Conservation (phyloP, 2,888 invertebrate genomes). For the Hipparchia semele region DNA sequence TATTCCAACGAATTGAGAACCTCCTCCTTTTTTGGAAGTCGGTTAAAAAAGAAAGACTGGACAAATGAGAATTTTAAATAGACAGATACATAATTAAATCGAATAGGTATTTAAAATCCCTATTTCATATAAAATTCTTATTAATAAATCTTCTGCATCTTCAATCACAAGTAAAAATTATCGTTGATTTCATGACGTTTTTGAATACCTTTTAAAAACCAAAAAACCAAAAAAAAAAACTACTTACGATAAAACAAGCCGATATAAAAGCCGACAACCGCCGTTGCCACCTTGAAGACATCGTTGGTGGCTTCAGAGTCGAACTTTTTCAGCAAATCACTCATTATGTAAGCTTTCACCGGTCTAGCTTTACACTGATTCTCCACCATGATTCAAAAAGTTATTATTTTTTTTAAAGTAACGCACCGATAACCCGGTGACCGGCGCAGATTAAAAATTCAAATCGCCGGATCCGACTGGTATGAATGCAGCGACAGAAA, state of each 20-base stretch:
- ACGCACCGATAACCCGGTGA: conserved; percentile 72
- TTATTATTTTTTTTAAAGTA: conserved; percentile 45
- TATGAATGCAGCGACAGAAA: background rate
- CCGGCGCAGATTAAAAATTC: conserved; percentile 49
- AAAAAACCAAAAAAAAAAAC: conserved; percentile 24
- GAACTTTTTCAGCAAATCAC: conserved; percentile 73
- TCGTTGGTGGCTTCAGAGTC: conserved; percentile 68
- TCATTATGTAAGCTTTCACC: conserved; percentile 76
- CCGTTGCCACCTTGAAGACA: conserved; percentile 64
- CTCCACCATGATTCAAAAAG: conserved; percentile 61
- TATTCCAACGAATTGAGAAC: too few relatives aligned
- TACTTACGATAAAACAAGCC: conserved; percentile 73
- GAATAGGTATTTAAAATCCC: too few relatives aligned
- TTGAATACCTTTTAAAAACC: background rate
- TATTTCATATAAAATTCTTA: too few relatives aligned
- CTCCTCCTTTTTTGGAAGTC: too few relatives aligned
- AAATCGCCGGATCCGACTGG: conserved; percentile 36
- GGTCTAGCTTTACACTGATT: conserved; percentile 68
- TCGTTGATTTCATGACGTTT: background rate
- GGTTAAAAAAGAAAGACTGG: too few relatives aligned
- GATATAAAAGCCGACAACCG: conserved; percentile 68
- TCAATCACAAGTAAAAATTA: background rate
- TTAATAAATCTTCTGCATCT: too few relatives aligned
- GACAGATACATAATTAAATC: too few relatives aligned
- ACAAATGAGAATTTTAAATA: too few relatives aligned